Conservation (phyloP, 2,113 vertebrate species). For the Pavo muticus region DNA sequence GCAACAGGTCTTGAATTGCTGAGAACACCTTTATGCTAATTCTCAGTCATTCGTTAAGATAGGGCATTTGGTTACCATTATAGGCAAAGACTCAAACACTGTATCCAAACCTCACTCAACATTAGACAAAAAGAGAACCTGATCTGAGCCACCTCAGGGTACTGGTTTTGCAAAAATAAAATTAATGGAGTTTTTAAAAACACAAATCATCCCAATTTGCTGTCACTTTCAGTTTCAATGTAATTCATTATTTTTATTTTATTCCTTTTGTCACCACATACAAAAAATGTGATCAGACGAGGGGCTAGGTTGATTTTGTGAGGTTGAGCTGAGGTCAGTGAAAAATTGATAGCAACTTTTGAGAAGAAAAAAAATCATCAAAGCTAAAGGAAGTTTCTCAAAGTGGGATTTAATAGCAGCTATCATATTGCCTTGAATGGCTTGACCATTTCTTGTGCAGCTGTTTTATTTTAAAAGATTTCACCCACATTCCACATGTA, state of each 20-base stretch:
- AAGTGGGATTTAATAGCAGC: conserved; percentile 81
- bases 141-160: not conserved
- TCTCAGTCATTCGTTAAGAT: not conserved
- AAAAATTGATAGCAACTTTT: conserved; percentile 79
- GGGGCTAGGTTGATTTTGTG: conserved; percentile 61
- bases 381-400: conserved; percentile 77
- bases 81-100: not conserved
- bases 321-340: conserved; percentile 75
- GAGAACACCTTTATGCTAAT: not conserved
- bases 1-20: not conserved
- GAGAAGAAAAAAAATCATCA: conserved; percentile 80
- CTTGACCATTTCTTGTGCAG: conserved; percentile 75
- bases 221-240: not conserved
- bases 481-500: conserved; percentile 50
- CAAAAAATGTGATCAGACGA: conserved; percentile 44
- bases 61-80: conserved; percentile 57
- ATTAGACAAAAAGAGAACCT: not conserved
- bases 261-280: not conserved
- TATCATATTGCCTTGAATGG: conserved; percentile 77
- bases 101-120: not conserved
- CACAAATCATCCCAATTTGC: not conserved
- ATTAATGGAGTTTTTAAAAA: not conserved
- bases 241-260: not conserved
- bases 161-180: not conserved
- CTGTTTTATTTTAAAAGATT: conserved; percentile 82